Evolutionary conservation across 2,113 vertebrate species (phyloP).

Genomic region (Alces alces): DNA sequence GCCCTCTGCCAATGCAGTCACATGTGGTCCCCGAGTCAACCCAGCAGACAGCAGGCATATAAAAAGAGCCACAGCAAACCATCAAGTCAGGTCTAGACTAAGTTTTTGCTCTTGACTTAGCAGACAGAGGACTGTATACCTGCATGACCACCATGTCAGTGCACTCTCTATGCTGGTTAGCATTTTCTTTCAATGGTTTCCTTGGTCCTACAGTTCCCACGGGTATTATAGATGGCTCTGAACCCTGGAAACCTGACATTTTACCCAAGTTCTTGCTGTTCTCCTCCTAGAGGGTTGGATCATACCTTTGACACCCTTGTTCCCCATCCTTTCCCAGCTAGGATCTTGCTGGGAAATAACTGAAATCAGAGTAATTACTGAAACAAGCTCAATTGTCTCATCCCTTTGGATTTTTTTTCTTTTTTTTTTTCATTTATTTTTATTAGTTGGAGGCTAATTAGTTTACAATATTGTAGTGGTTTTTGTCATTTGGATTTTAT

Average conservation of each 20-base stretch:
- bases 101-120: not conserved
- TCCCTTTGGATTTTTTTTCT: not conserved
- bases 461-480: no score
- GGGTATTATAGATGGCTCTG: not conserved
- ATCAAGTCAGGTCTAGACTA: not conserved
- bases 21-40: not conserved
- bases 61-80: not conserved
- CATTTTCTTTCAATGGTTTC: not conserved
- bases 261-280: not conserved
- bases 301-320: not conserved
- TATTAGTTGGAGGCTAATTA: no score
- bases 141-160: not conserved
- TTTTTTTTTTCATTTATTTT: no score
- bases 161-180: accelerated
- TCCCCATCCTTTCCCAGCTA: not conserved
- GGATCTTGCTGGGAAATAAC: not conserved
- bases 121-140: not conserved
- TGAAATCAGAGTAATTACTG: not conserved
- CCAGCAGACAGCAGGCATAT: not conserved
- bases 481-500: not conserved
- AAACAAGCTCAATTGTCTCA: not conserved
- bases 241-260: not conserved
- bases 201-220: not conserved
- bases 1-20: not conserved
- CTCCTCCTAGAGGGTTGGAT: not conserved